Evolutionary conservation across 2,888 invertebrate genomes (phyloP).

Genomic region (Galeruca laticollis): DNA sequence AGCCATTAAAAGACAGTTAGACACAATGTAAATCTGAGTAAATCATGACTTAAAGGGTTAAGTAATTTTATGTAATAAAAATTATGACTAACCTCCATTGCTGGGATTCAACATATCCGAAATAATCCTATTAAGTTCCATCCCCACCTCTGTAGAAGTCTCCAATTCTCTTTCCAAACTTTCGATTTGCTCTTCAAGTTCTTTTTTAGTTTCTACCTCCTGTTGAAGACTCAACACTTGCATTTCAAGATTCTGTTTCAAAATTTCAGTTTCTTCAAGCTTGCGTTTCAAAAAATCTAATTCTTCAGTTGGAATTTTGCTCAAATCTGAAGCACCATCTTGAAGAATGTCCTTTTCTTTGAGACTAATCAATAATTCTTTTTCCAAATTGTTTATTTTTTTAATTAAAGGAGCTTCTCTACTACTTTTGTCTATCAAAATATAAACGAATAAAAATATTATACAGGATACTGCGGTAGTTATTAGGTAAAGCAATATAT

Average conservation of each 20-base stretch:
- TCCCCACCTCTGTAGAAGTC: slow-evolving; percentile 82
- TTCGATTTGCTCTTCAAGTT: slow-evolving; percentile 76
- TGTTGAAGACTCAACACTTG: slow-evolving; percentile 77
- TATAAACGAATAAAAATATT: slow-evolving; percentile 81
- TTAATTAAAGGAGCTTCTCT: slow-evolving; percentile 79
- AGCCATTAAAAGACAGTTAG: too few species aligned
- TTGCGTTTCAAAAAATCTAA: slow-evolving; percentile 76
- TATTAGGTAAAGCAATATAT: slow-evolving; percentile 55
- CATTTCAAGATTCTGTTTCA: slow-evolving; percentile 72
- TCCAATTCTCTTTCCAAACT: slow-evolving; percentile 82
- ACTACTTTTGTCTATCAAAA: slow-evolving; percentile 81
- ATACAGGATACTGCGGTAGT: slow-evolving; percentile 80
- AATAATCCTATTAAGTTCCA: slow-evolving; percentile 79
- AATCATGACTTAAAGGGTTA: too few species aligned
- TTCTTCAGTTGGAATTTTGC: slow-evolving; percentile 79
- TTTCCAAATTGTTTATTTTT: slow-evolving; percentile 75
- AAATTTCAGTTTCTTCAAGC: slow-evolving; percentile 69
- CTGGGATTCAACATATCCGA: slow-evolving; percentile 77
- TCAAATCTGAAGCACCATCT: slow-evolving; percentile 61
- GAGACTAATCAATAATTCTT: slow-evolving; percentile 71
- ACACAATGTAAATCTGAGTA: too few species aligned
- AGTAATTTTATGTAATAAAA: too few species aligned
- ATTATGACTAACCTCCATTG: slow-evolving; percentile 67
- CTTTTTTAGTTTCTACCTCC: slow-evolving; percentile 73
- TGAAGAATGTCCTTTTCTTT: slow-evolving; percentile 77